phyloP scores from a whole-genome alignment of 2,113 vertebrate genomes.

The Ciconia maguari region DNA sequence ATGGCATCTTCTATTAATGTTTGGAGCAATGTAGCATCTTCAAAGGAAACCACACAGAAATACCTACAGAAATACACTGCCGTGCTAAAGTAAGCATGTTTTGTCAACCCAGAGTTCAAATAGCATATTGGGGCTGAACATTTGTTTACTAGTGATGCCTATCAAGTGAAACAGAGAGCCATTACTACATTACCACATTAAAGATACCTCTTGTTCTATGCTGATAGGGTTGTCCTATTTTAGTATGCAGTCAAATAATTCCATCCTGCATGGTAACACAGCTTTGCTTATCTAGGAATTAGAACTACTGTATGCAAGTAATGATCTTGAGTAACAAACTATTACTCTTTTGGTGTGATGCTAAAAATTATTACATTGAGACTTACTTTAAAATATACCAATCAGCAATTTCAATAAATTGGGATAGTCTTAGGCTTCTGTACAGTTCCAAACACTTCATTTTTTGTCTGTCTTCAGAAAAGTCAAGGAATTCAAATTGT shows the following conservation, averaged over 20 bases:
- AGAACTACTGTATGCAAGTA: neutral
- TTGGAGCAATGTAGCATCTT: neutral
- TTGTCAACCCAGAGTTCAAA: neutral
- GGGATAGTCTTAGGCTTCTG: neutral
- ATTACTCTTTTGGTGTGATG: neutral
- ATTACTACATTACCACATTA: neutral
- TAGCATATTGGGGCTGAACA: neutral
- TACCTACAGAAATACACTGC: neutral
- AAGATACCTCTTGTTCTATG: neutral
- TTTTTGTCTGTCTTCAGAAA: neutral
- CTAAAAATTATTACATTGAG: neutral
- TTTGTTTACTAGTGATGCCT: neutral
- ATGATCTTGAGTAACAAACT: neutral
- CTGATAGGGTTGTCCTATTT: neutral
- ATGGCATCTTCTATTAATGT: neutral
- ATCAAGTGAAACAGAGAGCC: neutral
- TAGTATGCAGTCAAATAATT: neutral
- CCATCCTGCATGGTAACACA: neutral
- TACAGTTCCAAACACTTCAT: neutral
- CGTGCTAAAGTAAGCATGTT: neutral
- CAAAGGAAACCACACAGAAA: neutral
- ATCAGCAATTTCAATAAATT: neutral
- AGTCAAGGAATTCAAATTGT: neutral
- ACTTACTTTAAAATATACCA: neutral
- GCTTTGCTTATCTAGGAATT: neutral